A percentile compares a stretch with the other conserved stretches of the same genome.
These are phyloP conservation scores for Phortica magna DNA, from an alignment of 2,888 invertebrate genomes.

Conservation along the genomic window DNA sequence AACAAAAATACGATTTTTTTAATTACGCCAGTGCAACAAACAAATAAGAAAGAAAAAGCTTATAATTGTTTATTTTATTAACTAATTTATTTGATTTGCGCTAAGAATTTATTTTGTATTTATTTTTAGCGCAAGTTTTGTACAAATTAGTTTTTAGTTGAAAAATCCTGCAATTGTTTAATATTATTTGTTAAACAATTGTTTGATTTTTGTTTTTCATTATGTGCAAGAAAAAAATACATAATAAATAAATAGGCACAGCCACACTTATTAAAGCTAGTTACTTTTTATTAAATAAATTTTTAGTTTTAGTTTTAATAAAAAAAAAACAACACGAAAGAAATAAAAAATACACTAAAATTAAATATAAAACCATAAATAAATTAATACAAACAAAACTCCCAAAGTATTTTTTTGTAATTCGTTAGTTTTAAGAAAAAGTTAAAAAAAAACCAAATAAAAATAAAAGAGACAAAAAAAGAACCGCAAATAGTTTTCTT, in stretches of 20 bases:
- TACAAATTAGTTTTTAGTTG: conserved; percentile 17
- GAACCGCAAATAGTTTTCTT: not conserved
- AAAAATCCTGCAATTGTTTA: conserved; percentile 19
- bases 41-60: not conserved
- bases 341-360: not conserved
- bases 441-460: conserved; percentile 33
- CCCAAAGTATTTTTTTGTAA: conserved; percentile 16
- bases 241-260: conserved; percentile 59
- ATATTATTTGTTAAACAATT: conserved; percentile 17
- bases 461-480: conserved; percentile 4
- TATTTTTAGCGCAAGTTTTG: conserved; percentile 41
- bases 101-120: not conserved
- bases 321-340: conserved; percentile 30
- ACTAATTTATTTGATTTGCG: conserved; percentile 13
- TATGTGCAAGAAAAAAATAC: conserved; percentile 27
- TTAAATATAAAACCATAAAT: conserved; percentile 39
- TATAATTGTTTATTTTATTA: conserved; percentile 14
- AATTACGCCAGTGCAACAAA: not conserved
- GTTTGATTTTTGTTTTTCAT: conserved; percentile 13
- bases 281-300: conserved; percentile 23
- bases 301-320: conserved; percentile 23
- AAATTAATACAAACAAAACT: conserved; percentile 33
- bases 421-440: conserved; percentile 18
- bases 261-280: conserved; percentile 47
- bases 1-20: not conserved